Conservation (phyloP, 35 echinoderm and acorn worm species). For the Stichopus chloronotus region DNA sequence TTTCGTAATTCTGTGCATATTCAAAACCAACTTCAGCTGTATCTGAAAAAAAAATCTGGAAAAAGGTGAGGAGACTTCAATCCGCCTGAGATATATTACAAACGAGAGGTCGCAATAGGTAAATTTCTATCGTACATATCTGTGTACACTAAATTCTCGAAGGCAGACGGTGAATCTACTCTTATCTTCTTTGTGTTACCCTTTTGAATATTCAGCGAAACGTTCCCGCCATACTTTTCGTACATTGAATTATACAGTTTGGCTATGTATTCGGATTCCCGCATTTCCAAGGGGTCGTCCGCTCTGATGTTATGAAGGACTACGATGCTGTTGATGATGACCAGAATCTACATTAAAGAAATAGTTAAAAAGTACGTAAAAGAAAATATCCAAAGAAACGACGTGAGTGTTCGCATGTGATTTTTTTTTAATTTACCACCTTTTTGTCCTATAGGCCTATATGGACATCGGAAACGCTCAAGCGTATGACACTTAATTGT, state of each 20-base stretch:
- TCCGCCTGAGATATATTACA: neutral
- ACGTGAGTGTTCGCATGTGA: neutral
- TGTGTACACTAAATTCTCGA: conserved; percentile 39
- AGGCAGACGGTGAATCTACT: conserved; percentile 38
- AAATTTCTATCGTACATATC: conserved; percentile 31
- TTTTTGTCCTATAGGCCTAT: too few species aligned
- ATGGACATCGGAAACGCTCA: too few species aligned
- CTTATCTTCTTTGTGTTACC: conserved; percentile 10
- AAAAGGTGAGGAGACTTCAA: too few species aligned
- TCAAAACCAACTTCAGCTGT: too few species aligned
- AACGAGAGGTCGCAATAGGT: conserved; percentile 12
- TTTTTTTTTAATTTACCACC: neutral
- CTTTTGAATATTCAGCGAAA: conserved; percentile 51
- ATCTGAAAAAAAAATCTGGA: too few species aligned
- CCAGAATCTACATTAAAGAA: conserved; percentile 21
- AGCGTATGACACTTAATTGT: too few species aligned
- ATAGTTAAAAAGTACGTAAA: neutral
- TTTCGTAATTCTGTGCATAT: too few species aligned
- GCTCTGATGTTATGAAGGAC: conserved; percentile 39
- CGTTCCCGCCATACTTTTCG: conserved; percentile 55
- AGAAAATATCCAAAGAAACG: neutral
- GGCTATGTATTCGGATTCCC: conserved; percentile 47
- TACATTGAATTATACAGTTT: conserved; percentile 56
- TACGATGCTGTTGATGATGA: conserved; percentile 42
- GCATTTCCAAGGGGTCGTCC: conserved; percentile 10